Evolutionary conservation across 1,140 invertebrate species (phyloP).

Genomic region (Procambarus clarkii): DNA sequence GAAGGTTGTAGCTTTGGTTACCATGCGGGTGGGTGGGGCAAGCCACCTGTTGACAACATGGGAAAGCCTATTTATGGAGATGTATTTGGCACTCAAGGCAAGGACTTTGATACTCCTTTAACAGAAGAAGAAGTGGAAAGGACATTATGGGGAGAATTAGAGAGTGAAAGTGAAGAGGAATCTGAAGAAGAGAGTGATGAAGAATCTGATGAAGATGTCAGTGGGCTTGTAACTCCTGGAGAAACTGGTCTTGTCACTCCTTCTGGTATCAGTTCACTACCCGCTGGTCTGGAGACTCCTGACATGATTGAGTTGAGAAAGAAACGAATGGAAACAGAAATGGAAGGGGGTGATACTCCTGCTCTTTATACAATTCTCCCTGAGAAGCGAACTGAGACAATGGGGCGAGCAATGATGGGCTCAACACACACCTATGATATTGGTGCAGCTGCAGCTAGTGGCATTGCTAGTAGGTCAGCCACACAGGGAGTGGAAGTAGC

Average conservation of each 20-base stretch:
- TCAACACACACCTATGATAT: slow-evolving; percentile 98
- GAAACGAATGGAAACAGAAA: slow-evolving; percentile 96
- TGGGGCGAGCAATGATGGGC: slow-evolving; percentile 94
- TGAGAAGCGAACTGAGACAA: slow-evolving; percentile 92
- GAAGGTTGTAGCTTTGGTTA: slow-evolving; percentile 99
- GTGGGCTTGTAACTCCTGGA: slow-evolving; percentile 86
- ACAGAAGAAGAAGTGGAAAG: slow-evolving; percentile 93
- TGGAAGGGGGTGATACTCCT: slow-evolving; percentile 95
- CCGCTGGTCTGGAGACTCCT: slow-evolving; percentile 96
- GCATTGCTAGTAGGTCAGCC: slow-evolving; percentile 38
- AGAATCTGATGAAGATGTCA: slow-evolving; percentile 80
- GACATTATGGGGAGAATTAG: slow-evolving; percentile 97
- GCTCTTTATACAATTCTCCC: slow-evolving; percentile 94
- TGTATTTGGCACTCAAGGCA: slow-evolving; percentile 89
- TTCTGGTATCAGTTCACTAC: slow-evolving; percentile 95
- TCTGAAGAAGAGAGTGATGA: slow-evolving; percentile 89
- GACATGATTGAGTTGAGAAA: slow-evolving; percentile 98
- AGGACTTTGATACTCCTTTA: slow-evolving; percentile 74
- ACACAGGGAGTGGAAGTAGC: slow-evolving; percentile 89
- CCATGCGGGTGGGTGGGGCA: slow-evolving; percentile 99
- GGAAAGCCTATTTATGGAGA: slow-evolving; percentile 99
- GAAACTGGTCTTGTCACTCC: slow-evolving; percentile 91
- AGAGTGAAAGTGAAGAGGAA: slow-evolving; percentile 95
- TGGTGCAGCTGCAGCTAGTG: slow-evolving; percentile 70
- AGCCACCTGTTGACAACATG: slow-evolving; percentile 99